A percentile compares a stretch with the other conserved stretches of the same genome.
These are phyloP conservation scores for Gastrophysa polygoni DNA, from an alignment of 2,888 invertebrate species.

Conservation along the genomic window DNA sequence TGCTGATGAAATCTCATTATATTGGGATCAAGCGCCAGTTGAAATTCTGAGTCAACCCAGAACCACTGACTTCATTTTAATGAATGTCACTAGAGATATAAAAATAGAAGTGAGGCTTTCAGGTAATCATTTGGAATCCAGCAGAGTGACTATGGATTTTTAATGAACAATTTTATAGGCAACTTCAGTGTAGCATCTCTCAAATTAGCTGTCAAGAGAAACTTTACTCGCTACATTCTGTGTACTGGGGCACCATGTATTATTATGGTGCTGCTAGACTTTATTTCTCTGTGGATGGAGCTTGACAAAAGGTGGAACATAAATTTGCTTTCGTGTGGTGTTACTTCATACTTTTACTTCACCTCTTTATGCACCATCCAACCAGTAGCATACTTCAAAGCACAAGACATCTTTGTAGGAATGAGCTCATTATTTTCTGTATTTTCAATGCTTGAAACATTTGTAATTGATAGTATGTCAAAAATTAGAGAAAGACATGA, in stretches of 20 bases:
- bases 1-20: slow-evolving; percentile 43
- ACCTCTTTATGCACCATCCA: slow-evolving; percentile 25
- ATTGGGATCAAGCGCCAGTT: slow-evolving; percentile 40
- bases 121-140: slow-evolving; percentile 30
- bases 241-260: slow-evolving; percentile 40
- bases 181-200: slow-evolving; percentile 42
- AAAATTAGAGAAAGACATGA: slow-evolving; percentile 24
- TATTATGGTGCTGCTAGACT: slow-evolving; percentile 39
- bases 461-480: slow-evolving; percentile 30
- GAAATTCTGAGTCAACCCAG: slow-evolving; percentile 26
- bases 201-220: slow-evolving; percentile 38
- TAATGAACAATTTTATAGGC: slow-evolving; percentile 28
- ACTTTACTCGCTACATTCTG: slow-evolving; percentile 37
- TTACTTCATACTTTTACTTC: slow-evolving; percentile 33
- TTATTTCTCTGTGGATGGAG: slow-evolving; percentile 41
- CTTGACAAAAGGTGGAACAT: slow-evolving; percentile 28
- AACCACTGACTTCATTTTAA: slow-evolving; percentile 41
- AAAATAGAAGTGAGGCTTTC: slow-evolving; percentile 40
- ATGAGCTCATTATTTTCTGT: slow-evolving; percentile 35
- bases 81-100: slow-evolving; percentile 37
- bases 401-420: slow-evolving; percentile 41
- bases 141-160: neutral
- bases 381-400: slow-evolving; percentile 38
- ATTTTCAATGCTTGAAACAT: slow-evolving; percentile 38
- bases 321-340: slow-evolving; percentile 24